Evolutionary conservation across 2,113 vertebrate species (phyloP).

Genomic region (Thinocorus orbignyianus): DNA sequence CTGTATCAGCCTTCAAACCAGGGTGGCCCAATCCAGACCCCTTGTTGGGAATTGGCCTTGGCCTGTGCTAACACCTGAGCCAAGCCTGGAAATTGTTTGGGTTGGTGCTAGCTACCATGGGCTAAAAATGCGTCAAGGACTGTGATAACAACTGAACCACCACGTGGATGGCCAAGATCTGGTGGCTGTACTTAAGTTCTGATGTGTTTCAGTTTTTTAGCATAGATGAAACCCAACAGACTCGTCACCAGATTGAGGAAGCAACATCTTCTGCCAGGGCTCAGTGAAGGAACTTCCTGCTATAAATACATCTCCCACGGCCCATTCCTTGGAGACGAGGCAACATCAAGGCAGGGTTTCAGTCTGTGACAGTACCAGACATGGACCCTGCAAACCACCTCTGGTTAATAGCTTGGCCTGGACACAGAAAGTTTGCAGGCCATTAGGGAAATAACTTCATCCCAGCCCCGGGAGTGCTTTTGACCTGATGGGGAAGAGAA

Average conservation of each 20-base stretch:
- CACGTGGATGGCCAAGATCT: background rate
- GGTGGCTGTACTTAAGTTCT: background rate
- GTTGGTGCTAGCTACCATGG: background rate
- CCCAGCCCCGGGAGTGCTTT: background rate
- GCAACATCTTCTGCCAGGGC: background rate
- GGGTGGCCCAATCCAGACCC: background rate
- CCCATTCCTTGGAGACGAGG: background rate
- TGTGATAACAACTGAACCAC: background rate
- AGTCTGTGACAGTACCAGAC: background rate
- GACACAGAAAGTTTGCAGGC: background rate
- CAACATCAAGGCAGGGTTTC: background rate
- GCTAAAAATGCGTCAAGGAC: background rate
- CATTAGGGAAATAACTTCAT: background rate
- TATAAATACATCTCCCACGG: background rate
- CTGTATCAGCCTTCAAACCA: background rate
- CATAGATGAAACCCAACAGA: background rate
- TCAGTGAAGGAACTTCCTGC: background rate
- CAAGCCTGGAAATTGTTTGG: background rate
- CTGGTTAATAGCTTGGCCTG: background rate
- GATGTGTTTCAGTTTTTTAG: background rate
- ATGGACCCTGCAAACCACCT: background rate
- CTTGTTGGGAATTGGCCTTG: background rate
- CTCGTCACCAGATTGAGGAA: background rate
- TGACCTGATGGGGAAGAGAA: background rate
- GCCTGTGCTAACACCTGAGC: background rate